Percentiles rank a stretch among this genome's conserved stretches.
Conservation (phyloP, 2,113 vertebrate genomes). For the Amia ocellicauda region DNA sequence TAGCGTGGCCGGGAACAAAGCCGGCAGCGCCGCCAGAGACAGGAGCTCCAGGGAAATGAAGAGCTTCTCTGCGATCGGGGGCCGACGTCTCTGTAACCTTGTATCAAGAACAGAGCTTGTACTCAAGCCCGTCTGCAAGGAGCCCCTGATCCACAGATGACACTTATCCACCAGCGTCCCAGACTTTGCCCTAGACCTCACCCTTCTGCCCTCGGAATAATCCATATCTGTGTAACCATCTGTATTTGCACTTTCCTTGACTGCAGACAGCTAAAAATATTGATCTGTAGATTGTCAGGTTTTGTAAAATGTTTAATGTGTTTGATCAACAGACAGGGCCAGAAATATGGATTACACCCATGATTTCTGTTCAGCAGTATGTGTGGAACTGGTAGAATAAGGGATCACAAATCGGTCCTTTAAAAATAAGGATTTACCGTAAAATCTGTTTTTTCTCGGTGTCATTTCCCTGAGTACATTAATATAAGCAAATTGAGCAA, state of each 20-base stretch:
- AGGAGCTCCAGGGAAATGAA: too few relatives aligned
- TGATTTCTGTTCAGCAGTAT: too few relatives aligned
- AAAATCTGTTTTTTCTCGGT: too few relatives aligned
- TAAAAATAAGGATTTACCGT: too few relatives aligned
- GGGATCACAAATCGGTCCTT: too few relatives aligned
- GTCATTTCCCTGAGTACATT: too few relatives aligned
- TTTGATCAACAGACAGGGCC: constrained; percentile 24
- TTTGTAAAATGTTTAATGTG: constrained; percentile 22
- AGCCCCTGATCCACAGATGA: constrained; percentile 9
- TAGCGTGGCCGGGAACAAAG: too few relatives aligned
- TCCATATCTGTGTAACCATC: constrained; percentile 12
- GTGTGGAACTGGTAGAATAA: too few relatives aligned
- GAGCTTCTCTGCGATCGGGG: neutral
- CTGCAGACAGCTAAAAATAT: constrained; percentile 22
- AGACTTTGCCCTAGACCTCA: constrained; percentile 27
- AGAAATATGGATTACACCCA: constrained; percentile 11
- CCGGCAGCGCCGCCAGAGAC: neutral
- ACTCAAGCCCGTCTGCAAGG: neutral
- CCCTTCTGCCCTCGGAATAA: constrained; percentile 21
- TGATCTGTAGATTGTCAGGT: constrained; percentile 22
- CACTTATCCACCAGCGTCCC: neutral
- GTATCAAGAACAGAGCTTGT: neutral
- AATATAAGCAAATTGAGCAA: too few relatives aligned
- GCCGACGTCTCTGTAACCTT: neutral
- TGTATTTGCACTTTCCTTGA: constrained; percentile 33